Percentiles rank a stretch among this genome's conserved stretches.
phyloP scores from a whole-genome alignment of 2,888 invertebrate genomes.

The Bimastos eiseni region DNA sequence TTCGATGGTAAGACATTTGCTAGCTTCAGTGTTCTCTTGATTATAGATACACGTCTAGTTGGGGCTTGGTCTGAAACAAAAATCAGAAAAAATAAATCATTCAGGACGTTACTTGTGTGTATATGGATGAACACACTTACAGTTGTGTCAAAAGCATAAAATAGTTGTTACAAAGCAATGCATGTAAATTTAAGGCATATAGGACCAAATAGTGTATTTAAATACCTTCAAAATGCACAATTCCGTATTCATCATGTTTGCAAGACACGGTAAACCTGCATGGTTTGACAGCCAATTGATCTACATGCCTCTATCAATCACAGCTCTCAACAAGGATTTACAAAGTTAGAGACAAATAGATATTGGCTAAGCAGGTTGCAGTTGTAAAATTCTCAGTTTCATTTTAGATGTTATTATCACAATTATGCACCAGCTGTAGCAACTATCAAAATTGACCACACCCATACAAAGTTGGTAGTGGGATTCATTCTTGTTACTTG shows the following conservation, averaged over 20 bases:
- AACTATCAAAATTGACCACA: neutral
- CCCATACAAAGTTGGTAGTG: neutral
- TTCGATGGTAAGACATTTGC: neutral
- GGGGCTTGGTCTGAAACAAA: conserved; percentile 16
- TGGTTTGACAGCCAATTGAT: neutral
- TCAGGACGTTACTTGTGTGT: too few relatives aligned
- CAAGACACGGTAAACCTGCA: neutral
- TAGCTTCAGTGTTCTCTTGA: conserved; percentile 1
- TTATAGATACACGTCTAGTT: neutral
- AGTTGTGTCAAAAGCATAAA: too few relatives aligned
- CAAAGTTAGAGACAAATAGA: neutral
- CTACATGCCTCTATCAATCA: neutral
- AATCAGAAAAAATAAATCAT: neutral
- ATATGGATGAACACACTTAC: too few relatives aligned
- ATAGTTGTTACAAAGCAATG: too few relatives aligned
- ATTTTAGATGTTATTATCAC: neutral
- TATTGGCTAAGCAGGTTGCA: neutral
- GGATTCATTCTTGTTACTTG: neutral
- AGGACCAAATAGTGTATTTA: too few relatives aligned
- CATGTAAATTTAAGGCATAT: too few relatives aligned
- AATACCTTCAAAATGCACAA: neutral
- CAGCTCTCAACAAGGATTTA: neutral
- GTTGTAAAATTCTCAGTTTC: neutral
- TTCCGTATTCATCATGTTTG: neutral
- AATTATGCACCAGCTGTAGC: neutral